Evolutionary conservation across 2,797 vertebrate species (phyloP).

Genomic region (Cynodonichthys magdalenae): DNA sequence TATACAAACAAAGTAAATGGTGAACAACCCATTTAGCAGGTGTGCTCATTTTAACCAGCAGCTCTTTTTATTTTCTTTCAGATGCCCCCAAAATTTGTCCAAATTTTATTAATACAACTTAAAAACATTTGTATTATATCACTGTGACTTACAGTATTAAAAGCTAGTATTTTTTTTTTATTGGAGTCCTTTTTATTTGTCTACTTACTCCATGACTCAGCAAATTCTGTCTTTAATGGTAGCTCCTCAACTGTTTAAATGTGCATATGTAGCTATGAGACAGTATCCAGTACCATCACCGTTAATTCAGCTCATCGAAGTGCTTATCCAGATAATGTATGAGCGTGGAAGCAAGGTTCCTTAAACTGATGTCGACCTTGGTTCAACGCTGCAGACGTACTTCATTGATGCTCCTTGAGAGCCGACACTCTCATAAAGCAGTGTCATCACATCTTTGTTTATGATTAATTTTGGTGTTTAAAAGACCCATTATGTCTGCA

Average conservation of each 20-base stretch:
- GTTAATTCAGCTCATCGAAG: conserved; percentile 39
- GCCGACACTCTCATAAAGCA: conserved; percentile 59
- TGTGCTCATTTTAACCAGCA: conserved; percentile 15
- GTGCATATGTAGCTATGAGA: conserved; percentile 59
- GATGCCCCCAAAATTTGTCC: conserved; percentile 6
- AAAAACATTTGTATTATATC: too few relatives aligned
- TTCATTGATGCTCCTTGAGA: conserved; percentile 28
- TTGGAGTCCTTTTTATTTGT: conserved; percentile 29
- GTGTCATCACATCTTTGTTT: conserved; percentile 53
- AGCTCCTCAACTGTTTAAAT: conserved; percentile 46
- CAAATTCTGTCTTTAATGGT: conserved; percentile 44
- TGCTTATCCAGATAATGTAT: conserved; percentile 73
- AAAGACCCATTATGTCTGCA: conserved; percentile 55
- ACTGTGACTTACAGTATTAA: too few relatives aligned
- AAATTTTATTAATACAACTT: background rate
- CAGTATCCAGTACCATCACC: conserved; percentile 42
- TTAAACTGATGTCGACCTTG: conserved; percentile 59
- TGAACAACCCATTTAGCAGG: conserved; percentile 38
- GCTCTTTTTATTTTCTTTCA: conserved; percentile 30
- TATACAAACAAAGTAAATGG: conserved; percentile 36
- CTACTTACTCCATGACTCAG: conserved; percentile 31
- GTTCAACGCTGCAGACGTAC: conserved; percentile 55
- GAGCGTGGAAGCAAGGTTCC: conserved; percentile 50
- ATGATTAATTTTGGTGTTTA: conserved; percentile 69
- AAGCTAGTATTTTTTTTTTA: background rate